Evolutionary conservation across 2,888 invertebrate species (phyloP).

Genomic region (Morinoia aosen): DNA sequence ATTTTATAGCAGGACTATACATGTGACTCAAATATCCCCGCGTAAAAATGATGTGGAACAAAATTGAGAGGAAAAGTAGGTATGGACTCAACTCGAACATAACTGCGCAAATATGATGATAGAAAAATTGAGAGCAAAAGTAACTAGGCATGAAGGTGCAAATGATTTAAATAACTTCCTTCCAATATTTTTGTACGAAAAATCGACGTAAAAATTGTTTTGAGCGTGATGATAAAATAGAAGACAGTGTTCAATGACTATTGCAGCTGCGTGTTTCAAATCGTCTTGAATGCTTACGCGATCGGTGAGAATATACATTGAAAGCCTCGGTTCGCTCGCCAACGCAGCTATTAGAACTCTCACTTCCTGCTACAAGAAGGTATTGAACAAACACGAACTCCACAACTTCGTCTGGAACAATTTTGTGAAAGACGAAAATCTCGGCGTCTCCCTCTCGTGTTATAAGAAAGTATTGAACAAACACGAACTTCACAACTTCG

Average conservation of each 20-base stretch:
- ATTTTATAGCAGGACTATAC: not conserved
- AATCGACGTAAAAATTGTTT: no score
- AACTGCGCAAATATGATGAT: no score
- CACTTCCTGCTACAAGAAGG: not conserved
- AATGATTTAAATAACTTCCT: no score
- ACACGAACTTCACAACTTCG: not conserved
- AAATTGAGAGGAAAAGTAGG: no score
- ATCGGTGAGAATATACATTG: not conserved
- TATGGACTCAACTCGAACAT: no score
- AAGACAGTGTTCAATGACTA: no score
- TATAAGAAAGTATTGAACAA: not conserved
- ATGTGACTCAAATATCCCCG: not conserved
- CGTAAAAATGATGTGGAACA: not conserved
- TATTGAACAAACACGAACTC: not conserved
- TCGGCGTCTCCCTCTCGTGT: not conserved
- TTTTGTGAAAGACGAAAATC: not conserved
- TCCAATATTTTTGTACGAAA: no score
- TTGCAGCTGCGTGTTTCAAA: no score
- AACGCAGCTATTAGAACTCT: not conserved
- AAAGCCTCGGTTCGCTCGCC: not conserved
- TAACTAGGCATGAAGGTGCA: no score
- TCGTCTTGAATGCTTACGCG: no score
- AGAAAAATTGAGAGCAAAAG: no score
- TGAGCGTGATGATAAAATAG: no score
- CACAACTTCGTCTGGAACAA: not conserved